Conservation (phyloP, 2,113 vertebrate genomes). For the Neotragus pygmaeus region DNA sequence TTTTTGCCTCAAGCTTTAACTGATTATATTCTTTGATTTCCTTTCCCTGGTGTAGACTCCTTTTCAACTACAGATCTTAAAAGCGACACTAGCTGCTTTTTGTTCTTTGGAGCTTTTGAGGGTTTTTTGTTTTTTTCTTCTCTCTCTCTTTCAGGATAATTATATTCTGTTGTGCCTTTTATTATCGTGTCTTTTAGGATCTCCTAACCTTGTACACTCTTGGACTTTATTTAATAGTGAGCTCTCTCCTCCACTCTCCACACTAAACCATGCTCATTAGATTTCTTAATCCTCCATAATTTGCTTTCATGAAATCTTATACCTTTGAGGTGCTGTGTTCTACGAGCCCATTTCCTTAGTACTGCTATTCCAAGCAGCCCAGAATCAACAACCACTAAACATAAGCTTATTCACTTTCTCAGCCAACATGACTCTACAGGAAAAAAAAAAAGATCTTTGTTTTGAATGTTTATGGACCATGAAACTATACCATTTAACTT, state of each 20-base stretch:
- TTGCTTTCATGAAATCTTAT: constrained; percentile 68
- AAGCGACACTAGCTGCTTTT: constrained; percentile 66
- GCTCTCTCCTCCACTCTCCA: constrained; percentile 33
- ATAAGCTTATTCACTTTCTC: constrained; percentile 52
- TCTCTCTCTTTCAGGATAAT: constrained; percentile 35
- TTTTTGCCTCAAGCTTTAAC: constrained; percentile 54
- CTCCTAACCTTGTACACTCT: constrained; percentile 58
- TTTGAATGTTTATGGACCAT: constrained; percentile 55
- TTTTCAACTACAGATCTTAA: constrained; percentile 53
- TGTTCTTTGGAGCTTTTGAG: constrained; percentile 28
- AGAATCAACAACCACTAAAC: constrained; percentile 55
- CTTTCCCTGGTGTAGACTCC: constrained; percentile 16
- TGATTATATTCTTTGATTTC: constrained; percentile 63
- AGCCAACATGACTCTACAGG: constrained; percentile 42
- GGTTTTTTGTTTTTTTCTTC: background rate
- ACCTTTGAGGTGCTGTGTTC: constrained; percentile 55
- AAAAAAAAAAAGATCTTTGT: constrained; percentile 22
- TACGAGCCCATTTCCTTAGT: constrained; percentile 55
- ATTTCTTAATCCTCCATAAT: constrained; percentile 67
- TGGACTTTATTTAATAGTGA: constrained; percentile 64
- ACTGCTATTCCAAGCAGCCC: background rate
- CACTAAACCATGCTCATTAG: constrained; percentile 65
- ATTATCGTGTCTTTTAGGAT: constrained; percentile 48
- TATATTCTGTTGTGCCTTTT: constrained; percentile 65
- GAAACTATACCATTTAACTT: constrained; percentile 52